A percentile compares a stretch with the other conserved stretches of the same genome.
Conservation (phyloP, 2,888 invertebrate genomes). For the Odontothrips loti region DNA sequence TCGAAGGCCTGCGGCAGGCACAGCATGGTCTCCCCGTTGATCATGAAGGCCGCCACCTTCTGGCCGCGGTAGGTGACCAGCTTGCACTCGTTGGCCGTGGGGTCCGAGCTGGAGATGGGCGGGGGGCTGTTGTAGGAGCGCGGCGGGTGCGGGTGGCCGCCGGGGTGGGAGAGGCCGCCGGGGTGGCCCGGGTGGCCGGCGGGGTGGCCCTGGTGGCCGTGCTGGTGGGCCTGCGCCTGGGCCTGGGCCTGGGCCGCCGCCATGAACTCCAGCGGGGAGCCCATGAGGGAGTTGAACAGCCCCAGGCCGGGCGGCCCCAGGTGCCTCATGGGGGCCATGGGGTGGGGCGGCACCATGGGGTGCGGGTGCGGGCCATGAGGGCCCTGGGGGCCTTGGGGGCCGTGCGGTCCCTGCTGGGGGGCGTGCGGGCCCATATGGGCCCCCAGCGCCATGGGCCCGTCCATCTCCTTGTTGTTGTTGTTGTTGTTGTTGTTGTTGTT, state of each 20-base stretch:
- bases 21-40: slow-evolving; percentile 92
- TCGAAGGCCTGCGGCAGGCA: slow-evolving; percentile 99
- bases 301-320: slow-evolving; percentile 80
- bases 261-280: slow-evolving; percentile 76
- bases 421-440: slow-evolving; percentile 40
- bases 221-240: slow-evolving; percentile 53
- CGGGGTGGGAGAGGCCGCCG: background rate
- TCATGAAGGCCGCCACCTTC: slow-evolving; percentile 96
- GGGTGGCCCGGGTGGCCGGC: slow-evolving; percentile 16
- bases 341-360: slow-evolving; percentile 12
- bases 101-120: slow-evolving; percentile 87
- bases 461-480: slow-evolving; percentile 11
- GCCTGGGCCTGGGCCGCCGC: slow-evolving; percentile 78
- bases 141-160: slow-evolving; percentile 50
- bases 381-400: slow-evolving; percentile 31
- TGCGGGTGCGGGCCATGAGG: slow-evolving; percentile 27
- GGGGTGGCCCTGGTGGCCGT: background rate
- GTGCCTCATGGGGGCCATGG: background rate
- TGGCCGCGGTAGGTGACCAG: slow-evolving; percentile 94
- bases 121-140: slow-evolving; percentile 86
- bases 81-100: slow-evolving; percentile 93
- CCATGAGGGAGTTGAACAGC: slow-evolving; percentile 70
- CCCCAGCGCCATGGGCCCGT: slow-evolving; percentile 7
- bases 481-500: slow-evolving; percentile 13
- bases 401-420: slow-evolving; percentile 40